Evolutionary conservation across 2,113 vertebrate species (phyloP).

Genomic region (Bufo gargarizans): DNA sequence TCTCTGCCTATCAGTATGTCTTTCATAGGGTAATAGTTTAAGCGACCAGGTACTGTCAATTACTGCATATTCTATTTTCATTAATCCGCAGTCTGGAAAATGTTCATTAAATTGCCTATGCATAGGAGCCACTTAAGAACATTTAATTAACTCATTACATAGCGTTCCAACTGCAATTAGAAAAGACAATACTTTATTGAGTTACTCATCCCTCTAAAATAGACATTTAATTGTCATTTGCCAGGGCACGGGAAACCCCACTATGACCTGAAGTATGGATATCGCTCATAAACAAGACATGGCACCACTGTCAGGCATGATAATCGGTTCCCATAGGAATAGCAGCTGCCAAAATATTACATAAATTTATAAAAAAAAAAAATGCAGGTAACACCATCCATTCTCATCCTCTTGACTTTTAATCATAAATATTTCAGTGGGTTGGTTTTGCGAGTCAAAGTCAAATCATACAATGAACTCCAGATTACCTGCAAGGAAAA

Average conservation of each 20-base stretch:
- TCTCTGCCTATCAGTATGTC: background rate
- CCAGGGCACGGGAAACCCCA: constrained; percentile 59
- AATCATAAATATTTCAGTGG: constrained; percentile 5
- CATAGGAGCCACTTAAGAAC: constrained; percentile 64
- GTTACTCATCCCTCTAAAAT: constrained; percentile 67
- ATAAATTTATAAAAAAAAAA: background rate
- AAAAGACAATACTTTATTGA: constrained; percentile 68
- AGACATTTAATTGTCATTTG: constrained; percentile 66
- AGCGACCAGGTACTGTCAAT: constrained; percentile 40
- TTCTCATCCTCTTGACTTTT: background rate
- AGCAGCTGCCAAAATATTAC: background rate
- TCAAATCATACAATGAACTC: constrained; percentile 6
- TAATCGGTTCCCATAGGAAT: background rate
- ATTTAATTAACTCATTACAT: constrained; percentile 71
- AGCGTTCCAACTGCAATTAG: constrained; percentile 68
- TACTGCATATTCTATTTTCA: constrained; percentile 62
- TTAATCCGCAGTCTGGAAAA: constrained; percentile 61
- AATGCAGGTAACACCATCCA: background rate
- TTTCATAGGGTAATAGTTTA: constrained; percentile 28
- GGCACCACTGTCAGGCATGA: background rate
- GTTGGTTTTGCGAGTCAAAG: background rate
- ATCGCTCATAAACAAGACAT: constrained; percentile 38
- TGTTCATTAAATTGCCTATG: constrained; percentile 64
- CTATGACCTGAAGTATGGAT: constrained; percentile 5
- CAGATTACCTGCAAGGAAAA: constrained; percentile 16